These are phyloP conservation scores for Porites lutea DNA, from an alignment of 64 coral and sea anemone species.

Conservation along the genomic window DNA sequence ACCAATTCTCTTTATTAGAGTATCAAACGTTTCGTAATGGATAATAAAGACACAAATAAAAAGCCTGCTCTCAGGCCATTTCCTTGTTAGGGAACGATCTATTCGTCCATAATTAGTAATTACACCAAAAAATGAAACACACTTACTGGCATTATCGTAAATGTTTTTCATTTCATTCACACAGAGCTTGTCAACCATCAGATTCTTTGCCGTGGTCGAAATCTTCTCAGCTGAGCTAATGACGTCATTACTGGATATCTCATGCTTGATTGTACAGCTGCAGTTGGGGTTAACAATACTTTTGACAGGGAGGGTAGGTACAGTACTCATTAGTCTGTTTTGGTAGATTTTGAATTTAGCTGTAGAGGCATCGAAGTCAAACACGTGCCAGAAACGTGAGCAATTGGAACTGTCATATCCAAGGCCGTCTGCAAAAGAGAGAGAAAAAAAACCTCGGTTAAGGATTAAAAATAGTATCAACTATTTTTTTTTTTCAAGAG, in stretches of 20 bases:
- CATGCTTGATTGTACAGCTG: conserved; percentile 46
- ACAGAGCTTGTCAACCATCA: conserved; percentile 85
- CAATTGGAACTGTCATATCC: conserved; percentile 72
- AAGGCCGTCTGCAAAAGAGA: conserved; percentile 45
- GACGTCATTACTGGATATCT: conserved; percentile 73
- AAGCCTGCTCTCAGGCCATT: too few relatives aligned
- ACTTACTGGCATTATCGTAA: conserved; percentile 79
- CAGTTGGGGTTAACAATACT: conserved; percentile 75
- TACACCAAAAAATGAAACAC: neutral
- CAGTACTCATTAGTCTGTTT: conserved; percentile 50
- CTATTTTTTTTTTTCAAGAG: too few relatives aligned
- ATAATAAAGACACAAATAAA: too few relatives aligned
- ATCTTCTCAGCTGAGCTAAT: conserved; percentile 61
- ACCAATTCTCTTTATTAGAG: too few relatives aligned
- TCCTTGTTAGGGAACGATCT: too few relatives aligned
- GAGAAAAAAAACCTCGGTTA: neutral
- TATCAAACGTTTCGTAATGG: too few relatives aligned
- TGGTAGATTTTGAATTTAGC: conserved; percentile 87
- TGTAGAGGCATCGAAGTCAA: conserved; percentile 84
- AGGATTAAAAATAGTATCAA: neutral
- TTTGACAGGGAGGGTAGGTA: conserved; percentile 25
- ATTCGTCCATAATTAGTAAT: too few relatives aligned
- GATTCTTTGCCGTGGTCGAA: conserved; percentile 55
- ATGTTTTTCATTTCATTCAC: conserved; percentile 87
- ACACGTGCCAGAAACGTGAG: conserved; percentile 87